Evolutionary conservation across 1,140 invertebrate genomes (phyloP), one percentile per base, ranked within the genome.

Genomic region (Centruroides sculpturatus): DNA sequence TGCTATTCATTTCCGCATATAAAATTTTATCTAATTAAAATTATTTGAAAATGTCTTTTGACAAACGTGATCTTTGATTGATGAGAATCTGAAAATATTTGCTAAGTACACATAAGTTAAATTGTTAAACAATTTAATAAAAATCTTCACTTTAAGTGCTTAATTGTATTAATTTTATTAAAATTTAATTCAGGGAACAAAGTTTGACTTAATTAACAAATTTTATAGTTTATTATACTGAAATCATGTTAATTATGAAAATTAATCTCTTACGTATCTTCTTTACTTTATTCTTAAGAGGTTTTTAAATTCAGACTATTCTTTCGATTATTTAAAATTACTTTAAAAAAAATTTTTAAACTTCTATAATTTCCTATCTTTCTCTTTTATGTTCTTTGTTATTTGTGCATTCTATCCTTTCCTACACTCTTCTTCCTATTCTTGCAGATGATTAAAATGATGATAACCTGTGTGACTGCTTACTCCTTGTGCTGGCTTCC

Each of bases 361-460:
- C 4, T 51, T 34, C 12, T 34, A 13, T 51, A 34, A 51, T 13
- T n/a, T 51, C 10, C 23, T 51, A 13, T 51, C 11, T 51, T n/a
- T n/a, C 5, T 5, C 5, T 5, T 34, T 51, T 10, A 5, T 55
- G 35, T 35, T 9, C 35, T 36, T 34, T 10, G 8, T 55, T 9
- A 55, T 35, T 36, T 36, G 8, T 11, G 36, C 8, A 41, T 41
- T 36, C 3, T 56, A 41, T n/a, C 35, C 13, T 35, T n/a, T 55
- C 7, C 12, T 23, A 53, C 4, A 4, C 12, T 12, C 34, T 48
- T 58, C 13, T 23, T 47, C 9, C 46, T 60, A 54, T 65, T 61
- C 64, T 71, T 75, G 34, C 77, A 92, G 87, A 76, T 90, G 63
- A 69, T 87, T 47, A 76, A 75, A 65, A 78, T 77, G 75, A 77